Percentiles rank a stretch among this genome's conserved stretches.
Evolutionary conservation across 2,888 invertebrate genomes (phyloP).

Genomic region (Xanthia icteritia): DNA sequence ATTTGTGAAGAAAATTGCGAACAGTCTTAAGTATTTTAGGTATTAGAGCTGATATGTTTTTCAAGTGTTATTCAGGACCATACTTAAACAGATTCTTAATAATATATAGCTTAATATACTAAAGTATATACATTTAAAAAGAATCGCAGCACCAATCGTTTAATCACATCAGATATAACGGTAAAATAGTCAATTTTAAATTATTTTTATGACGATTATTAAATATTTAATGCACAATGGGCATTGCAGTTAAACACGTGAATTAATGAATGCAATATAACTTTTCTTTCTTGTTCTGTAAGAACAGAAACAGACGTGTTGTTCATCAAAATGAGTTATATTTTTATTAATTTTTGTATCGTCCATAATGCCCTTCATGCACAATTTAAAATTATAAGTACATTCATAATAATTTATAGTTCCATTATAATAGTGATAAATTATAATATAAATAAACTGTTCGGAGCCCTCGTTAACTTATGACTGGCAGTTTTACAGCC

Average conservation of each 20-base stretch:
- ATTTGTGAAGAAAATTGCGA: background rate
- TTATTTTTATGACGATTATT: conserved; percentile 10
- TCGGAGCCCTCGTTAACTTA: conserved; percentile 12
- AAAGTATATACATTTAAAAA: background rate
- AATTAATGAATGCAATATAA: background rate
- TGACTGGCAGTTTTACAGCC: conserved; percentile 11
- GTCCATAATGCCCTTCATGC: conserved; percentile 15
- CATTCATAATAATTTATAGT: conserved; percentile 36
- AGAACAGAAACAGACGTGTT: background rate
- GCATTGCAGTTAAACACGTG: background rate
- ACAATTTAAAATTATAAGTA: conserved; percentile 41
- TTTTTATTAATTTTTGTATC: background rate
- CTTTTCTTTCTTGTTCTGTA: no score
- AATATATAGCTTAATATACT: background rate
- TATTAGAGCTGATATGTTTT: conserved; percentile 1
- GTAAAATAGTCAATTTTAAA: background rate
- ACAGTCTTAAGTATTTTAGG: background rate
- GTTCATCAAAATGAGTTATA: background rate
- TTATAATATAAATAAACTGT: conserved; percentile 9
- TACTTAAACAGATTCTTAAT: background rate
- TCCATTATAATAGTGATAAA: conserved; percentile 30
- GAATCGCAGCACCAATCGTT: conserved; percentile 49
- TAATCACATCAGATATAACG: background rate
- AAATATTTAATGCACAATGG: conserved; percentile 6
- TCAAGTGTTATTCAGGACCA: background rate